These are phyloP conservation scores for Palythoa heliodiscus DNA, from an alignment of 92 coral and sea anemone species.

Conservation along the genomic window DNA sequence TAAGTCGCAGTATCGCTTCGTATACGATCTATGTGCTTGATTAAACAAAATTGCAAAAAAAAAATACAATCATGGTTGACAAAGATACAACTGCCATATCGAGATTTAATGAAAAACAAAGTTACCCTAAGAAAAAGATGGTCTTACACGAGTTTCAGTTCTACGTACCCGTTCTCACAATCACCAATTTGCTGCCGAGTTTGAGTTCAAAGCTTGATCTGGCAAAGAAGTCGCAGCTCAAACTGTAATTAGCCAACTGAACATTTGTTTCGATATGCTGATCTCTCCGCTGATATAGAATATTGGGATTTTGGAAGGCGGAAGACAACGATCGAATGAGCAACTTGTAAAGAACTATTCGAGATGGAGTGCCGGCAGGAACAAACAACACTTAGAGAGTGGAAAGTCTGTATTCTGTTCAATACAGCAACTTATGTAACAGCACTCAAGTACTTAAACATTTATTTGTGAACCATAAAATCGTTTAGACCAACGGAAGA, in stretches of 20 bases:
- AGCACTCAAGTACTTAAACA: slow-evolving; percentile 27
- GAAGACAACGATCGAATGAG: slow-evolving; percentile 13
- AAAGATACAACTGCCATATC: too few species aligned
- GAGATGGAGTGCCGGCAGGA: background rate
- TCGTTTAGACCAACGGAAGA: slow-evolving; percentile 24
- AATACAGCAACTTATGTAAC: background rate
- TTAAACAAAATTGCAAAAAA: too few species aligned
- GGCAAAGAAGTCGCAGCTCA: background rate
- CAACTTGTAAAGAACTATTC: slow-evolving; percentile 5
- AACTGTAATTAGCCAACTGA: background rate
- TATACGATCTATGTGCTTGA: too few species aligned
- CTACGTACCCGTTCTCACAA: background rate
- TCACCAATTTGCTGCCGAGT: background rate
- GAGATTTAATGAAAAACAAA: too few species aligned
- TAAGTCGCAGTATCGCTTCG: too few species aligned
- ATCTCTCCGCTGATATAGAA: background rate
- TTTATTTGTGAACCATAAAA: background rate
- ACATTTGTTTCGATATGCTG: slow-evolving; percentile 2
- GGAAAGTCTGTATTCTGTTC: background rate
- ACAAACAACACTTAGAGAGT: background rate
- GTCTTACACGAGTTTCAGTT: background rate
- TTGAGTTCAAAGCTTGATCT: background rate
- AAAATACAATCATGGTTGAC: too few species aligned
- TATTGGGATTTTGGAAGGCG: background rate
- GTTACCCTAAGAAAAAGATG: too few species aligned